Percentiles rank a stretch among this genome's conserved stretches.
Conservation (phyloP, 2,113 vertebrate genomes). For the Axis porcinus region DNA sequence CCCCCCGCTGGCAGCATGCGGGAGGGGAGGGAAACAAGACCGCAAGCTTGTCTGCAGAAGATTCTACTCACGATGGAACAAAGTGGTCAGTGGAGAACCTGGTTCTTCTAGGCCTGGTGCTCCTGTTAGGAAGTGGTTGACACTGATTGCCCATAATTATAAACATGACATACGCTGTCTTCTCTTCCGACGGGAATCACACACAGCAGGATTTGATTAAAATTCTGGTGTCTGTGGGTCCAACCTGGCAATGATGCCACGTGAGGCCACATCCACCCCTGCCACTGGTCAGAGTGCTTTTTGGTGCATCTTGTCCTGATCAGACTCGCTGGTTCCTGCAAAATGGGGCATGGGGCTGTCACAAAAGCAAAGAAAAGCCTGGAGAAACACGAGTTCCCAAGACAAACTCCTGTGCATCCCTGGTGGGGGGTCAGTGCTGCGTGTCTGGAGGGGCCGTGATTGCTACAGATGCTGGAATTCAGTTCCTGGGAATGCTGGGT, state of each 20-base stretch:
- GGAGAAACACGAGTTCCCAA: neutral
- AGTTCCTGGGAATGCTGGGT: neutral
- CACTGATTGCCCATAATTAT: neutral
- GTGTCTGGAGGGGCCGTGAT: neutral
- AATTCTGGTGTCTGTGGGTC: neutral
- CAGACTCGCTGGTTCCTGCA: neutral
- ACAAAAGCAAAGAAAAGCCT: neutral
- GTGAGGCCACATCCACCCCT: rapidly evolving
- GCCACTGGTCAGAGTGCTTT: rapidly evolving
- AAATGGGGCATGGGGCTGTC: neutral
- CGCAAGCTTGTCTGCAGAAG: neutral
- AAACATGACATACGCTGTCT: neutral
- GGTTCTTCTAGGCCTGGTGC: neutral
- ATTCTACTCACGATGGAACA: neutral
- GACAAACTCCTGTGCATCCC: neutral
- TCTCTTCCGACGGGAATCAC: neutral
- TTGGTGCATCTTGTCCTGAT: neutral
- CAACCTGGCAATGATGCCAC: too few relatives aligned
- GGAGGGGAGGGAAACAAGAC: neutral
- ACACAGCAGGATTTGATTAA: neutral
- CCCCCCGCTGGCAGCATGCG: rapidly evolving
- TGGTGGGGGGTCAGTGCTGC: neutral
- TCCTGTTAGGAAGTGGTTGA: neutral
- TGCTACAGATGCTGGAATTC: neutral
- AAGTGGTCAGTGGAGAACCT: neutral